Evolutionary conservation across 2,888 invertebrate species (phyloP).

Genomic region (Zootermopsis nevadensis): DNA sequence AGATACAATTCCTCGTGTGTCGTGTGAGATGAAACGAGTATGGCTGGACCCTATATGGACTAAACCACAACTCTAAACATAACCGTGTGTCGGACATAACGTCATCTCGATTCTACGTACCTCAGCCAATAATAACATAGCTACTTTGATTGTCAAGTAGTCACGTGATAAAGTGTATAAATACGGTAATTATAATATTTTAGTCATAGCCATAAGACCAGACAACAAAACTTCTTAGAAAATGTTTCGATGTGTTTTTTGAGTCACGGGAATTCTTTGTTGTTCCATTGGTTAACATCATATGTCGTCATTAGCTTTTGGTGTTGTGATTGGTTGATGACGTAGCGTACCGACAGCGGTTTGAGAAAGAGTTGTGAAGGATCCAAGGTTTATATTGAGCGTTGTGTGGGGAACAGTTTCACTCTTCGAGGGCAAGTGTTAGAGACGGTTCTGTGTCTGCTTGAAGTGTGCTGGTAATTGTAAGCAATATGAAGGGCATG

Average conservation of each 20-base stretch:
- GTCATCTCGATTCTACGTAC: slow-evolving; percentile 10
- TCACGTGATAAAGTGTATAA: background rate
- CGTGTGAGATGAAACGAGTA: background rate
- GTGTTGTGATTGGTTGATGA: background rate
- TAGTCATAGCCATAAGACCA: background rate
- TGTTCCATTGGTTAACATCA: background rate
- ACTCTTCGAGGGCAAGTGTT: background rate
- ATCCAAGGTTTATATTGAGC: slow-evolving; percentile 5
- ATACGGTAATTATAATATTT: slow-evolving; percentile 16
- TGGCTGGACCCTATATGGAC: background rate
- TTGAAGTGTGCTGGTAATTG: no score
- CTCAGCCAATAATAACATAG: background rate
- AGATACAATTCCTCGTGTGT: no score
- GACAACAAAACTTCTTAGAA: background rate
- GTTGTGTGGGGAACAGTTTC: background rate
- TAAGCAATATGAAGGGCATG: background rate
- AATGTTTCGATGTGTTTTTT: slow-evolving; percentile 8
- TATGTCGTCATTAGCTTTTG: background rate
- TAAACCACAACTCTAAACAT: slow-evolving; percentile 1
- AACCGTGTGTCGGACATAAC: background rate
- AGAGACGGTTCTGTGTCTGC: background rate
- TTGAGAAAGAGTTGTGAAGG: background rate
- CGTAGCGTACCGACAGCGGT: background rate
- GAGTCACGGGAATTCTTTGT: background rate
- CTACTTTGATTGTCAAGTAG: background rate